Conservation (phyloP, 1,140 invertebrate genomes). For the Drosophila nasuta region DNA sequence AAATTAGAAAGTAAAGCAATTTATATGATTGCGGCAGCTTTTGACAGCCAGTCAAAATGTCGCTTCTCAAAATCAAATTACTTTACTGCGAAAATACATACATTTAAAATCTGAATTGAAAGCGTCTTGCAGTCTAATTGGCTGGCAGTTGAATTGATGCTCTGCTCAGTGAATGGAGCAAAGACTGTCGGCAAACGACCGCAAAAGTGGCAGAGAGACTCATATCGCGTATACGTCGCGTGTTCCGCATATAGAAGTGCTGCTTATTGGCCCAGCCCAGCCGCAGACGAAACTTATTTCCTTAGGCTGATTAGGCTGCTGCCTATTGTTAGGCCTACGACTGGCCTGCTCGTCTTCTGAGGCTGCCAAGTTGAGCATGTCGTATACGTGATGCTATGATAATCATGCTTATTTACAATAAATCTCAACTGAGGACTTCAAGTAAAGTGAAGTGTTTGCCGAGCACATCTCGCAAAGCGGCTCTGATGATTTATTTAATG, state of each 20-base stretch:
- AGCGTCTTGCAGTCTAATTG: constrained; percentile 7
- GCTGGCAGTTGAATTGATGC: constrained; percentile 1
- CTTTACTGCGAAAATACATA: constrained; percentile 1
- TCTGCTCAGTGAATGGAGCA: neutral
- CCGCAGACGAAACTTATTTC: constrained; percentile 14
- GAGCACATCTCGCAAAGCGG: constrained; percentile 54
- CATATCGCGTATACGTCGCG: constrained; percentile 31
- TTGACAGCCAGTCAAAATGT: constrained; percentile 21
- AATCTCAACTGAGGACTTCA: constrained; percentile 61
- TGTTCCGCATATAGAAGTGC: constrained; percentile 29
- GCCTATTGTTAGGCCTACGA: constrained; percentile 16
- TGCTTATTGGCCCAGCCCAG: constrained; percentile 28
- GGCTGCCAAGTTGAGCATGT: constrained; percentile 45
- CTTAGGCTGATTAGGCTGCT: constrained; percentile 34
- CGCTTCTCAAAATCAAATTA: neutral
- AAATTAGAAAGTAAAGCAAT: constrained; percentile 65
- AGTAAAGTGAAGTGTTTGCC: constrained; percentile 70
- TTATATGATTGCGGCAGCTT: constrained; percentile 24
- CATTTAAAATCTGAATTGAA: neutral
- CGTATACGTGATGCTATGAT: constrained; percentile 81
- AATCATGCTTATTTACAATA: constrained; percentile 82
- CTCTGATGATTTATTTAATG: constrained; percentile 80
- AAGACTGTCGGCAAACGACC: neutral
- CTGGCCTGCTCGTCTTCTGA: neutral
- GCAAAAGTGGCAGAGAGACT: constrained; percentile 8